Evolutionary conservation across 2,888 invertebrate genomes (phyloP), one percentile per base, ranked within the genome.

Genomic region (Leucania comma): DNA sequence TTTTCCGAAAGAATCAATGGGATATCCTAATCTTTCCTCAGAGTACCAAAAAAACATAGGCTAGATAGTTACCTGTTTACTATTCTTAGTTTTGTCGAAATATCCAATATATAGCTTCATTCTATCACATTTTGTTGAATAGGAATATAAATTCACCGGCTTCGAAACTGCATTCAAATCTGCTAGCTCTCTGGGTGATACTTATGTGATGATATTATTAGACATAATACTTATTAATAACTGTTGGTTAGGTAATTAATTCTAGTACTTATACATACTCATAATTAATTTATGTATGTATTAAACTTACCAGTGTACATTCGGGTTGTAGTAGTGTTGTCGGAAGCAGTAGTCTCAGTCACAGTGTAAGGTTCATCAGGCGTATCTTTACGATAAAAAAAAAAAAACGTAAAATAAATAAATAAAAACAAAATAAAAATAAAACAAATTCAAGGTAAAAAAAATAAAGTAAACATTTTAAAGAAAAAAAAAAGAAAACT

Each of bases 401-500:
- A 59, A 76, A 80, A 77, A 50, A 74, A 69, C 71, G 69, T 1
- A 75, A 68, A 70, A 48, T 17, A 75, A 75, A 78, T 53, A 60
- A 74, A 68, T 64, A 54, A 68, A 71, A 71, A 10, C 12, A 61
- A 70, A 68, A 58, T 46, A 75, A 20, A 2, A 20, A 2, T 53
- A 60, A 14, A 64, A 59, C 46, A 8, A 54, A 26, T 6, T 64
- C 26, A 72, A 77, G 65, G 32, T 68, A n/a, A 63, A 57, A n/a
- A 5, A 46, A 61, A 26, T 0, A 12, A 26, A 17, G 6, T n/a
- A n/a, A n/a, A 20, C 20, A 68, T 68, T 73, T 8, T 14, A 61
- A 72, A 66, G 53, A 46, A 58, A n/a, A 61, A 57, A 17, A 5
- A 50, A 53, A 26, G 0, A 24, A 26, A 12, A n/a, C 8, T 48